Evolutionary conservation across 2,113 vertebrate species (phyloP).

Genomic region (Sialia sialis): DNA sequence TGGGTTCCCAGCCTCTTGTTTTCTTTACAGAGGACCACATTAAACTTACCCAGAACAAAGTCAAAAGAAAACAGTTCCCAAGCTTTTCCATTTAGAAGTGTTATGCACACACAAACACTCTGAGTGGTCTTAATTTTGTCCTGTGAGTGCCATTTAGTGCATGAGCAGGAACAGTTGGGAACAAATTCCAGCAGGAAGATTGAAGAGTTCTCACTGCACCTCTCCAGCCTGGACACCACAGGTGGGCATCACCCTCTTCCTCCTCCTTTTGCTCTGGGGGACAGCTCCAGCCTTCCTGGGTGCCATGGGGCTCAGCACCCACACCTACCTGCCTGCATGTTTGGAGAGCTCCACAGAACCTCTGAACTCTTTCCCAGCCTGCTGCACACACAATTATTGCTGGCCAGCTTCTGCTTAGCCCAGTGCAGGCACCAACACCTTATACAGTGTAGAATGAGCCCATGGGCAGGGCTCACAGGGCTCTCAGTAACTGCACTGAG

Average conservation of each 20-base stretch:
- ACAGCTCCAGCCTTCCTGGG: neutral
- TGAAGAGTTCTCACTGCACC: neutral
- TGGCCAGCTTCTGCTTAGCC: neutral
- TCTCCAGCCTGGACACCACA: neutral
- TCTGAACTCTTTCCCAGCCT: accelerated
- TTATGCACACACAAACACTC: neutral
- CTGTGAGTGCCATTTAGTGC: neutral
- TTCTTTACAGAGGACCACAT: conserved; percentile 35
- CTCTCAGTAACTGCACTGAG: too few relatives aligned
- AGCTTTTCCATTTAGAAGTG: neutral
- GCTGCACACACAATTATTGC: neutral
- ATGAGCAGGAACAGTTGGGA: neutral
- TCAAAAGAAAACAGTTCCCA: conserved; percentile 26
- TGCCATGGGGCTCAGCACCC: neutral
- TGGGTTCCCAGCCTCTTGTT: conserved; percentile 34
- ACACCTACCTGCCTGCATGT: neutral
- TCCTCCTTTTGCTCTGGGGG: neutral
- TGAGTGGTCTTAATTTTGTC: neutral
- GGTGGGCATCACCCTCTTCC: neutral
- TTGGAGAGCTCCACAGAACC: neutral
- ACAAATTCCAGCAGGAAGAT: neutral
- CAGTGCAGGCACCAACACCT: neutral
- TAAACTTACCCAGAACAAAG: conserved; percentile 1
- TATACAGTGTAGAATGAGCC: accelerated
- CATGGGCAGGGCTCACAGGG: neutral